Percentiles rank a stretch among this genome's conserved stretches.
Evolutionary conservation across 2,888 invertebrate species (phyloP).

Genomic region (Stenichneumon culpator): DNA sequence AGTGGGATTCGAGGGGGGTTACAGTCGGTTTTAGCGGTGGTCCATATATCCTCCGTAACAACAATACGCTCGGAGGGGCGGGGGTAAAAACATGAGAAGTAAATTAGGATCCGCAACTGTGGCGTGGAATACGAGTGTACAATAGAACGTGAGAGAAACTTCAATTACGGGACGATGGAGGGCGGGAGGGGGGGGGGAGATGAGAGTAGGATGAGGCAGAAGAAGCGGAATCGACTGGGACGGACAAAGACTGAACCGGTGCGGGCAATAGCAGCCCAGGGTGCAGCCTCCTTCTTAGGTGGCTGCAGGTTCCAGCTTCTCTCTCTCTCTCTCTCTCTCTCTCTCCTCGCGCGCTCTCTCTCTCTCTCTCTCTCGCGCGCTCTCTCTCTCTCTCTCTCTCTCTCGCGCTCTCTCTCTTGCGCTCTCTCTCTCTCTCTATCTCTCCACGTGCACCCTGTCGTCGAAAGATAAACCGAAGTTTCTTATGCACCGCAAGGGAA

Average conservation of each 20-base stretch:
- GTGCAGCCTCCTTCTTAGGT: conserved; percentile 55
- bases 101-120: conserved; percentile 56
- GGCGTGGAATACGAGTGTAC: conserved; percentile 56
- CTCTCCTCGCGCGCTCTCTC: neutral
- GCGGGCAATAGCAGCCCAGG: conserved; percentile 45
- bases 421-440: neutral
- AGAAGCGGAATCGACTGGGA: conserved; percentile 36
- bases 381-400: conserved; percentile 1
- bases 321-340: conserved; percentile 1
- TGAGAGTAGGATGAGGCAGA: conserved; percentile 22
- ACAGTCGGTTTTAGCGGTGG: neutral
- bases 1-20: conserved; percentile 12
- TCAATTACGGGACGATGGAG: conserved; percentile 62
- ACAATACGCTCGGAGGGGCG: conserved; percentile 30
- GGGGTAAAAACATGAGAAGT: conserved; percentile 52
- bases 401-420: too few species aligned
- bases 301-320: conserved; percentile 39
- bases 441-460: conserved; percentile 51
- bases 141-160: conserved; percentile 57
- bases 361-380: conserved; percentile 20
- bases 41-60: neutral
- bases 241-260: conserved; percentile 51
- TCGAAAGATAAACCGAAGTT: conserved; percentile 77
- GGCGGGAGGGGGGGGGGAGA: neutral
- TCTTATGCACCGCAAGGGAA: conserved; percentile 71